phyloP scores from a whole-genome alignment of 2,113 vertebrate species.

The Hylia prasina region DNA sequence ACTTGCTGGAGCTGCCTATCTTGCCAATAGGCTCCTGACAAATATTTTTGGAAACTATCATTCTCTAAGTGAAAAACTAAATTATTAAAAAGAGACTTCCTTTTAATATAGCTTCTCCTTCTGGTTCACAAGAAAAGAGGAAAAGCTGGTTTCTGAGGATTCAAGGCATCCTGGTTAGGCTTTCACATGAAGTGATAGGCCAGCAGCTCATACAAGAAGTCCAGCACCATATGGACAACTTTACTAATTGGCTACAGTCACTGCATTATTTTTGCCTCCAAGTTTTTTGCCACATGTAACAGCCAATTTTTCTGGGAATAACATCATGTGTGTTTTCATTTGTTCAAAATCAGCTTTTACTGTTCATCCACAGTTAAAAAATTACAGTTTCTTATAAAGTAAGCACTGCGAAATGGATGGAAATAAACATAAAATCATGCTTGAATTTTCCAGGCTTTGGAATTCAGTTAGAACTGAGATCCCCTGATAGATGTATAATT shows the following conservation, averaged over 20 bases:
- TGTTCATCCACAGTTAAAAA: slow-evolving; percentile 11
- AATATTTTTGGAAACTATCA: neutral
- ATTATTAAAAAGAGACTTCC: neutral
- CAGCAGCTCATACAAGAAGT: neutral
- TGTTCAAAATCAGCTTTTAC: slow-evolving; percentile 13
- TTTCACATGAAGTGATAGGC: neutral
- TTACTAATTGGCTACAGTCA: neutral
- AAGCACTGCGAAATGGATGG: neutral
- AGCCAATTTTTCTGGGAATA: neutral
- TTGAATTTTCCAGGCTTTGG: neutral
- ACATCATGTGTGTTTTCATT: slow-evolving; percentile 1
- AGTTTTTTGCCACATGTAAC: neutral
- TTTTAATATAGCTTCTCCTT: neutral
- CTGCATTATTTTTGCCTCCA: neutral
- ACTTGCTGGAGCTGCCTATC: neutral
- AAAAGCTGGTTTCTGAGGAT: neutral
- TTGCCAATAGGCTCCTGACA: neutral
- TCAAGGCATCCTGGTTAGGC: neutral
- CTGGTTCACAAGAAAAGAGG: neutral
- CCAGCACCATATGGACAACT: neutral
- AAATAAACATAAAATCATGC: neutral
- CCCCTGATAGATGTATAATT: neutral
- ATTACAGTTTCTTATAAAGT: neutral
- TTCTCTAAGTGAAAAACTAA: neutral
- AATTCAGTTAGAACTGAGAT: neutral